Evolutionary conservation across 2,888 invertebrate genomes (phyloP).

Genomic region (Galerucella calmariensis): DNA sequence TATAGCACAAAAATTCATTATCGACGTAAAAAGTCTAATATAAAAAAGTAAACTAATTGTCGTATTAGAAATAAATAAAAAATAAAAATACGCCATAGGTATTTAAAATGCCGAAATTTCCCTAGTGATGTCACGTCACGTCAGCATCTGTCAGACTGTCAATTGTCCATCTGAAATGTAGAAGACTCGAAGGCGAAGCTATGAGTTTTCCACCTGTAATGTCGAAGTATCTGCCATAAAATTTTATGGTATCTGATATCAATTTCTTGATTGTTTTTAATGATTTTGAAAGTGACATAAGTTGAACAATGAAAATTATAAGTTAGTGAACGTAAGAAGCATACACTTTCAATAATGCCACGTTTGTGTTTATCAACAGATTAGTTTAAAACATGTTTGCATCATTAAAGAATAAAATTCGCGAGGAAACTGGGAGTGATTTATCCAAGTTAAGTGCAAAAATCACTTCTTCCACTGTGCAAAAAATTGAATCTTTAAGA

Average conservation of each 20-base stretch:
- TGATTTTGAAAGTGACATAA: not conserved
- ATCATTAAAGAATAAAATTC: conserved; percentile 88
- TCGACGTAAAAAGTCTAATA: too few relatives aligned
- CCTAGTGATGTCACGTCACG: not conserved
- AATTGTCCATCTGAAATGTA: not conserved
- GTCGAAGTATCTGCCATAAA: too few relatives aligned
- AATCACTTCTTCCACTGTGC: conserved; percentile 66
- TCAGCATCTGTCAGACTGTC: not conserved
- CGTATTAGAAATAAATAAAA: too few relatives aligned
- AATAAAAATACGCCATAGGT: too few relatives aligned
- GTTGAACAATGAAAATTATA: conserved; percentile 4
- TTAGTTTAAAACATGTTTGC: conserved; percentile 75
- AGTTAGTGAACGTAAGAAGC: not conserved
- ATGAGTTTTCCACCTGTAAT: too few relatives aligned
- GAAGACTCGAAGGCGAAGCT: not conserved
- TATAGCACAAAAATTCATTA: too few relatives aligned
- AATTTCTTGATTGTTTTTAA: not conserved
- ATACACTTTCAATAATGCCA: conserved; percentile 17
- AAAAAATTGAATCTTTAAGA: conserved; percentile 65
- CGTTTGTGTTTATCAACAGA: conserved; percentile 5
- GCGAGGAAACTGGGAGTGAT: conserved; percentile 88
- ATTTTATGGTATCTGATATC: not conserved
- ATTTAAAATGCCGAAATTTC: not conserved
- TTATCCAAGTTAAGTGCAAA: conserved; percentile 67
- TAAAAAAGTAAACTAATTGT: too few relatives aligned